phyloP scores from a whole-genome alignment of 2,888 invertebrate species.

The Acrocyrtus sp. region DNA sequence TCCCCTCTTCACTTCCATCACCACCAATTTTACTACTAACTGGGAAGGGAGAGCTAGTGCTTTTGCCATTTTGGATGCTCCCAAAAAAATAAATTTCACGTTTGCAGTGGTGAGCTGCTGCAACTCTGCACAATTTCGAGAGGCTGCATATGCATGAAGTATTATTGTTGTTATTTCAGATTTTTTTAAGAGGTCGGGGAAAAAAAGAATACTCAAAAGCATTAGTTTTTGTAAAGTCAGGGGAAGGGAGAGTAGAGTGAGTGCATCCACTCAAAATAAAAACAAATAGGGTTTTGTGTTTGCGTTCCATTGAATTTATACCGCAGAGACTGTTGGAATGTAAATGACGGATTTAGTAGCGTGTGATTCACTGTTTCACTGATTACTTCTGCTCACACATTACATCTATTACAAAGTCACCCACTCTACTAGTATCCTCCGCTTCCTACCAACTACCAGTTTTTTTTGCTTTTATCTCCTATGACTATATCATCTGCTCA shows the following conservation, averaged over 20 bases:
- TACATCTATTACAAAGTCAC: constrained; percentile 17
- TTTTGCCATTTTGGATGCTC: neutral
- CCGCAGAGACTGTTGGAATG: constrained; percentile 22
- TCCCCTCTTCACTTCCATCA: neutral
- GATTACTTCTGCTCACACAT: neutral
- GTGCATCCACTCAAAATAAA: too few species aligned
- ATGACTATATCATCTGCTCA: neutral
- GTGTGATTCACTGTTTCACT: constrained; percentile 14
- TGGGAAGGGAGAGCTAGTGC: neutral
- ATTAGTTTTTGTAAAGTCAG: constrained; percentile 1
- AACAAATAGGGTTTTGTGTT: constrained; percentile 13
- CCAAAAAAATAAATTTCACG: neutral
- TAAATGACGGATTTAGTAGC: constrained; percentile 30
- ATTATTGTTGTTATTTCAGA: constrained; percentile 21
- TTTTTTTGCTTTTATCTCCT: too few species aligned
- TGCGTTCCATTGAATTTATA: constrained; percentile 4
- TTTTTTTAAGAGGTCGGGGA: constrained; percentile 24
- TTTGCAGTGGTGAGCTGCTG: neutral
- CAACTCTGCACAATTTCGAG: neutral
- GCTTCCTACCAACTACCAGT: too few species aligned
- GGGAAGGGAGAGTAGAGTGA: neutral
- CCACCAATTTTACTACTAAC: neutral
- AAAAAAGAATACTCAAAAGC: constrained; percentile 11
- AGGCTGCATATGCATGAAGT: constrained; percentile 27
- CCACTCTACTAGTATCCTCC: neutral